phyloP scores from a whole-genome alignment of 2,113 vertebrate species.

The Boulengerochromis microlepis region DNA sequence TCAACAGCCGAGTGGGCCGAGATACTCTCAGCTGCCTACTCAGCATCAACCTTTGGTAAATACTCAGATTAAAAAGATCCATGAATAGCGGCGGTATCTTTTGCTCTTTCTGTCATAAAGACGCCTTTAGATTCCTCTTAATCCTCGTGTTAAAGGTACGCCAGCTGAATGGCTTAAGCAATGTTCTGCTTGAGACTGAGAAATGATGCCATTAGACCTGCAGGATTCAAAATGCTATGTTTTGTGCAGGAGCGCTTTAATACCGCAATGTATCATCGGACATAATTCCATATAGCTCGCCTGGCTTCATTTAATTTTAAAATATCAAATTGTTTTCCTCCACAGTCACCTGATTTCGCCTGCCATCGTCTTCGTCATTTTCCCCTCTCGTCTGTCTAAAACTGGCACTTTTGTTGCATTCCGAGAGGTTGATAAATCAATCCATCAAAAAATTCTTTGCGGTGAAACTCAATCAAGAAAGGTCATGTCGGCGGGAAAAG shows the following conservation, averaged over 20 bases:
- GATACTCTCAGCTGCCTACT: slow-evolving; percentile 48
- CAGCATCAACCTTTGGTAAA: slow-evolving; percentile 61
- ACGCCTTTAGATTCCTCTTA: slow-evolving; percentile 53
- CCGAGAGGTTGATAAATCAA: slow-evolving; percentile 99
- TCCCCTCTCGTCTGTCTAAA: slow-evolving; percentile 67
- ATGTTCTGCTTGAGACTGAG: slow-evolving; percentile 56
- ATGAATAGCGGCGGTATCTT: slow-evolving; percentile 51
- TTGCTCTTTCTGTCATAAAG: slow-evolving; percentile 51
- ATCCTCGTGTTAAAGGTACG: slow-evolving; percentile 62
- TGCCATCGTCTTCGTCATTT: background rate
- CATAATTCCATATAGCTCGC: slow-evolving; percentile 38
- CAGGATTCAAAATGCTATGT: slow-evolving; percentile 19
- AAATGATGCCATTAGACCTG: slow-evolving; percentile 57
- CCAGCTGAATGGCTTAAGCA: slow-evolving; percentile 55
- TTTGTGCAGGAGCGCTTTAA: slow-evolving; percentile 40
- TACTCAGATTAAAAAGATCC: slow-evolving; percentile 62
- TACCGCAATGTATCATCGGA: slow-evolving; percentile 38
- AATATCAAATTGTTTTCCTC: slow-evolving; percentile 58
- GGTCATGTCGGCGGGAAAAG: slow-evolving; percentile 99
- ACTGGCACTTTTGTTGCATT: slow-evolving; percentile 96
- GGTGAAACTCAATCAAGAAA: slow-evolving; percentile 99
- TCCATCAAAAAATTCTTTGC: slow-evolving; percentile 99
- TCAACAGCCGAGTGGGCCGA: slow-evolving; percentile 49
- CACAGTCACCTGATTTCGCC: slow-evolving; percentile 52
- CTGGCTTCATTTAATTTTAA: slow-evolving; percentile 54